Conservation (phyloP, 2,113 vertebrate genomes). For the Tetrax tetrax region DNA sequence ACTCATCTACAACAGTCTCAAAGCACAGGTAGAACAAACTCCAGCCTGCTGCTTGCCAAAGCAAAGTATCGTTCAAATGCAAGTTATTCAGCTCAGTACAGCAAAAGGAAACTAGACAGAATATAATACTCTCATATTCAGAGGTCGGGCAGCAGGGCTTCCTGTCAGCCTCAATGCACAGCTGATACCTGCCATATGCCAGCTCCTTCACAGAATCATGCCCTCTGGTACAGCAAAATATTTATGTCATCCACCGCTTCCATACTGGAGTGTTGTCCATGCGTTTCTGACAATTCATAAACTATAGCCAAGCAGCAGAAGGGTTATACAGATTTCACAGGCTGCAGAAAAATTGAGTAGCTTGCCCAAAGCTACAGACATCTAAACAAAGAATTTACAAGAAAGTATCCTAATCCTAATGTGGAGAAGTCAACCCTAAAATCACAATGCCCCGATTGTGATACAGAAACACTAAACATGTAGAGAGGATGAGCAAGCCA, state of each 20-base stretch:
- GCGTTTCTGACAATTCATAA: not conserved
- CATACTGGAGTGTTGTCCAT: not conserved
- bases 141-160: not conserved
- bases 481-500: not conserved
- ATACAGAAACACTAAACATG: not conserved
- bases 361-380: not conserved
- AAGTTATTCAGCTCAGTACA: not conserved
- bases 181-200: not conserved
- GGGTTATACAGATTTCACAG: not conserved
- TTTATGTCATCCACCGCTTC: not conserved
- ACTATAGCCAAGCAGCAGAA: not conserved
- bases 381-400: not conserved
- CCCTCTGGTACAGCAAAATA: not conserved
- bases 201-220: not conserved
- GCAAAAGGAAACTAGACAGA: not conserved
- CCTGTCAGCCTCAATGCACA: not conserved
- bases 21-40: not conserved
- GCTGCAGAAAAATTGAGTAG: not conserved
- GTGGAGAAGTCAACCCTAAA: not conserved
- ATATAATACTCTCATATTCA: not conserved
- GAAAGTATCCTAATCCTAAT: not conserved
- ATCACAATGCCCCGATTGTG: rapidly evolving
- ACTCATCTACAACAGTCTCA: not conserved
- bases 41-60: not conserved
- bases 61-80: rapidly evolving